Evolutionary conservation across 1,140 invertebrate species (phyloP), one percentile per base, ranked within the genome.

Genomic region (Lysiphlebus fabarum): DNA sequence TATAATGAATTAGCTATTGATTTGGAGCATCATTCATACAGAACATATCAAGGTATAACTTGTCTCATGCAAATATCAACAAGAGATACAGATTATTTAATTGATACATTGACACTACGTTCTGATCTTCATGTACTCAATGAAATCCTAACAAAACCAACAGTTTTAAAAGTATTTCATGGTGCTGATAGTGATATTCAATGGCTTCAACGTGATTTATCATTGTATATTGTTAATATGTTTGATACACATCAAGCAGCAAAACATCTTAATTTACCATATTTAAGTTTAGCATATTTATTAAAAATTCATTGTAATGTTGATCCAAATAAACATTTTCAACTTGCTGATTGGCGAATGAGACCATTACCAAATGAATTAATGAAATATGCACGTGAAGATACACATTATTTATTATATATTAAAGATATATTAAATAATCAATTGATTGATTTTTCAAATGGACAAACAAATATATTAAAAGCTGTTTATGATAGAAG

Each of bases 1-100:
- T 83, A 86, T 41, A 77, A 81, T 11, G 89, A 91, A 70, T 86
- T 97, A 64, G 90, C 92, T 36, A 83, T 96, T 12, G 95, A 97
- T 85, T 78, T 96, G 44, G 93, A 95, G 82, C 90, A 93, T 79
- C 92, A 95, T 76, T 88, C 87, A 1, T 95, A 93, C 69, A 79
- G 92, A 60, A 85, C 86, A 5, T 95, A 88, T 69, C 87, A 85
- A 83, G 96, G 88, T 9, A 90, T 90, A 43, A 96, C 94, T 0
- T 98, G 96, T 75, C 78, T 98, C 0, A 88, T 98, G 76, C 97
- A 99, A 81, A 93, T 99, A 66, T 96, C 95, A 1, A 96, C 95
- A 1, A 67, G 82, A 40, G 80, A 85, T 26, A 86, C 86, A 12
- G 97, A 99, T 80, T 99, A 92, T 72, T 82, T 99, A 7, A 83